phyloP scores from a whole-genome alignment of 2,888 invertebrate genomes.

The Gnatocerus cornutus region DNA sequence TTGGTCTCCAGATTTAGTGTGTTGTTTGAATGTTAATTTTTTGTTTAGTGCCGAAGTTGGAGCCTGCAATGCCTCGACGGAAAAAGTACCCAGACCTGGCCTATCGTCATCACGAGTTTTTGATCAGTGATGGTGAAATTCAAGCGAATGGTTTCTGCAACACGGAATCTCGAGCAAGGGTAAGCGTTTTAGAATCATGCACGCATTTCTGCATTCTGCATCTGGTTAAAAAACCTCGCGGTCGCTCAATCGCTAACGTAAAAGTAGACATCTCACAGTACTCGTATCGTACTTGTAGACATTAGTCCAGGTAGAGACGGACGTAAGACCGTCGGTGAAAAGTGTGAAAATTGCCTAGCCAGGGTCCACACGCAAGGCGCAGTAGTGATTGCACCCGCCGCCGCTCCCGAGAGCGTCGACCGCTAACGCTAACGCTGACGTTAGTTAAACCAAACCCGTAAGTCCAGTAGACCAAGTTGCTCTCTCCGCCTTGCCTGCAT shows the following conservation, averaged over 20 bases:
- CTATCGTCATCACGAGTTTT: constrained; percentile 89
- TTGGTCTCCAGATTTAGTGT: too few species aligned
- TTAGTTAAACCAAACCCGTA: constrained; percentile 36
- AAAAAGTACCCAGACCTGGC: constrained; percentile 93
- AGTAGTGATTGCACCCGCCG: constrained; percentile 50
- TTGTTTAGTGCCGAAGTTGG: constrained; percentile 74
- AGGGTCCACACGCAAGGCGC: constrained; percentile 19
- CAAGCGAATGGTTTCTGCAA: constrained; percentile 76
- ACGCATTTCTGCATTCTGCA: constrained; percentile 48
- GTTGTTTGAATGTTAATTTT: too few species aligned
- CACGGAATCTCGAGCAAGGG: constrained; percentile 79
- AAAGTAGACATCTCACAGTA: constrained; percentile 38
- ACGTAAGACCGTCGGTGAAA: constrained; percentile 22
- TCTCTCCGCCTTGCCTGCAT: constrained; percentile 62
- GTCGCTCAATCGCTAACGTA: constrained; percentile 46
- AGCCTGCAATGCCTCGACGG: constrained; percentile 89
- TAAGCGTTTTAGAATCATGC: constrained; percentile 65
- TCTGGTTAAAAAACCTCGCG: constrained; percentile 26
- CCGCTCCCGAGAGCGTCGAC: constrained; percentile 55
- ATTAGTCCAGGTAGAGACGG: constrained; percentile 29
- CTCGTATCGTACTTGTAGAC: constrained; percentile 25
- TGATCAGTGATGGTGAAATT: constrained; percentile 75
- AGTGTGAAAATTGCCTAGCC: constrained; percentile 28
- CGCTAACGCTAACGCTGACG: constrained; percentile 22
- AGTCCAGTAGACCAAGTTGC: constrained; percentile 49